These are phyloP conservation scores for Malurus leucopterus DNA, from an alignment of 2,797 vertebrate genomes.

Conservation along the genomic window DNA sequence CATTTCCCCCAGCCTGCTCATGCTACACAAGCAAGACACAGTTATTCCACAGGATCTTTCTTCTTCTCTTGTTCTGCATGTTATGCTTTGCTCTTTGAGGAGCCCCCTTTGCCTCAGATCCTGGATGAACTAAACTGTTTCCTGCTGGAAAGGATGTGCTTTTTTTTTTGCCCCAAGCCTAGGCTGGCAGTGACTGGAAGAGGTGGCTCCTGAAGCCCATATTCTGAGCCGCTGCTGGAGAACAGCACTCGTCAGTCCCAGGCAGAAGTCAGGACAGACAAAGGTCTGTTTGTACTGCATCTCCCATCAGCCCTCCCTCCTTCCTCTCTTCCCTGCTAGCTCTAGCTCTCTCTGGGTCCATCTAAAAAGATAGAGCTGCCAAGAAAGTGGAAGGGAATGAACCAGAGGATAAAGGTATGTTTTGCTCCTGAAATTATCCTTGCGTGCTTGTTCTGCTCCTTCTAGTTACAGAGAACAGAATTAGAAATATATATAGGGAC, in stretches of 20 bases:
- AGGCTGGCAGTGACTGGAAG: not conserved
- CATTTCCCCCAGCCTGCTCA: not conserved
- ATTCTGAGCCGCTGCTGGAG: not conserved
- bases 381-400: constrained; percentile 30
- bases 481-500: not conserved
- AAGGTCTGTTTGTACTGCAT: constrained; percentile 57
- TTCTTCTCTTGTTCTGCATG: not conserved
- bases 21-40: not conserved
- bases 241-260: not conserved
- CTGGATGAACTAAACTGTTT: not conserved
- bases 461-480: not conserved
- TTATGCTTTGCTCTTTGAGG: not conserved
- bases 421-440: constrained; percentile 33
- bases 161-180: not conserved
- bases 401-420: constrained; percentile 55
- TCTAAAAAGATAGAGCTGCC: constrained; percentile 48
- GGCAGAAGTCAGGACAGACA: constrained; percentile 55
- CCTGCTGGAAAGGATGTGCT: not conserved
- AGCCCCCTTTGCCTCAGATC: not conserved
- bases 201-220: not conserved
- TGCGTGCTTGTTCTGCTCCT: not conserved
- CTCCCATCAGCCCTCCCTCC: constrained; percentile 46
- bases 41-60: not conserved
- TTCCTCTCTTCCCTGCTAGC: not conserved
- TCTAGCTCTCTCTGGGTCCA: constrained; percentile 14